Evolutionary conservation across 2,113 vertebrate genomes (phyloP), one percentile per base, ranked within the genome.

Genomic region (Antechinus stuartii): DNA sequence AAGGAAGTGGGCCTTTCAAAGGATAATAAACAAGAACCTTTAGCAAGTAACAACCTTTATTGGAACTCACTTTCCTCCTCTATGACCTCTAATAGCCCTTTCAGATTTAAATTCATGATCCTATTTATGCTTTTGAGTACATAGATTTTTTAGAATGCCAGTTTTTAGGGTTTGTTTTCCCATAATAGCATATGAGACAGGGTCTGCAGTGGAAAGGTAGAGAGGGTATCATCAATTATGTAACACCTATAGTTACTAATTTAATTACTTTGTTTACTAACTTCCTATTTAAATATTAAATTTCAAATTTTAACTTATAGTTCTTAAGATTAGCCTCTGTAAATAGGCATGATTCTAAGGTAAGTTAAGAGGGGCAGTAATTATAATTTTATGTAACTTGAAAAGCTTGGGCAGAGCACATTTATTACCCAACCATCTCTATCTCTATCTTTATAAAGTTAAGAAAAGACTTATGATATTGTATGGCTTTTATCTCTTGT

Each of bases 11-110:
- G 14, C 30, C 30, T n/a, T 76, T n/a, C 61, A n/a, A 76, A 16
- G 35, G 61, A n/a, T n/a, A 76, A n/a, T 12, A 14, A 16, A 76
- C 12, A 68, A 76, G 61, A 14, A 76, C 35, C 4, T 76, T 76
- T 35, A 76, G 35, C 35, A 76, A n/a, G 35, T 76, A 12, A 76
- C 61, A 76, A 90, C 54, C 49, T 61, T 24, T 91, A 10, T 22
- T 61, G 57, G 90, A 42, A 94, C 57, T 90, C 35, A 91, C 0
- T 93, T 93, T 96, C 50, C 61, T 95, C 89, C 27, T 54, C 35
- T 96, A 49, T 2, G 89, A 35, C 46, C 26, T 27, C 92, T 95
- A 91, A 94, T 53, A 10, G 90, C 91, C 54, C 53, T 94, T 52
- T 30, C 46, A 91, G 11, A 68, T 16, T 35, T 76, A 76, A 76